phyloP scores from a whole-genome alignment of 37 sponge, comb jelly and placozoan genomes.

The Ephydatia muelleri region DNA sequence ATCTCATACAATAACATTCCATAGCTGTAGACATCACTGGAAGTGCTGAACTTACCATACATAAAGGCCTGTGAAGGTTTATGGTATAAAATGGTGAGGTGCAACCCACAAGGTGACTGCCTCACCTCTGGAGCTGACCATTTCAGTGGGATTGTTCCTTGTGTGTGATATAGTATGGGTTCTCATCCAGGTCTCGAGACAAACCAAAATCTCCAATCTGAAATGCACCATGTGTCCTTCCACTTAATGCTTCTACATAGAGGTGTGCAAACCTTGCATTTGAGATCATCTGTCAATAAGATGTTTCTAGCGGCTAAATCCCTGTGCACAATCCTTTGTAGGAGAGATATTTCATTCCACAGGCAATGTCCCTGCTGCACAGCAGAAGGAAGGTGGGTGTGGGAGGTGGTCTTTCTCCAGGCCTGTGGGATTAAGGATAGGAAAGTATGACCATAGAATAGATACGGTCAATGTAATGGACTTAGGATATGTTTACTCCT shows the following conservation, averaged over 20 bases:
- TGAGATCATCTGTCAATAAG: constrained; percentile 24
- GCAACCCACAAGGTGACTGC: not conserved
- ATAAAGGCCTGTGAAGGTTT: constrained; percentile 24
- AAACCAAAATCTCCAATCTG: constrained; percentile 43
- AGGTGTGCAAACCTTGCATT: constrained; percentile 17
- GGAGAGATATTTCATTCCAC: no score
- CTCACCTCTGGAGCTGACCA: constrained; percentile 35
- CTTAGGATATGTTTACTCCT: no score
- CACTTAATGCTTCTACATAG: not conserved
- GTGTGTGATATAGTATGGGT: not conserved
- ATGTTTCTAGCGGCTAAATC: constrained; percentile 67
- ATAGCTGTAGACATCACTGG: constrained; percentile 70
- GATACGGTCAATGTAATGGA: no score
- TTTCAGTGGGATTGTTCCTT: constrained; percentile 14
- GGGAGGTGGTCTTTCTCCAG: constrained; percentile 11
- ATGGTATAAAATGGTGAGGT: not conserved
- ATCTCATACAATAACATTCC: constrained; percentile 70
- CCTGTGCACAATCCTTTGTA: constrained; percentile 52
- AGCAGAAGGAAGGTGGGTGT: constrained; percentile 12
- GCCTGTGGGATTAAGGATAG: not conserved
- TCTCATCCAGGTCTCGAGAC: constrained; percentile 10
- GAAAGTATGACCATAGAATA: no score
- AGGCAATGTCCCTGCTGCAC: constrained; percentile 48
- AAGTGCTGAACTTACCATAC: constrained; percentile 49
- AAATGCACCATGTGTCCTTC: not conserved